These are phyloP conservation scores for Procavia capensis DNA, from an alignment of 2,113 vertebrate species.

Conservation along the genomic window DNA sequence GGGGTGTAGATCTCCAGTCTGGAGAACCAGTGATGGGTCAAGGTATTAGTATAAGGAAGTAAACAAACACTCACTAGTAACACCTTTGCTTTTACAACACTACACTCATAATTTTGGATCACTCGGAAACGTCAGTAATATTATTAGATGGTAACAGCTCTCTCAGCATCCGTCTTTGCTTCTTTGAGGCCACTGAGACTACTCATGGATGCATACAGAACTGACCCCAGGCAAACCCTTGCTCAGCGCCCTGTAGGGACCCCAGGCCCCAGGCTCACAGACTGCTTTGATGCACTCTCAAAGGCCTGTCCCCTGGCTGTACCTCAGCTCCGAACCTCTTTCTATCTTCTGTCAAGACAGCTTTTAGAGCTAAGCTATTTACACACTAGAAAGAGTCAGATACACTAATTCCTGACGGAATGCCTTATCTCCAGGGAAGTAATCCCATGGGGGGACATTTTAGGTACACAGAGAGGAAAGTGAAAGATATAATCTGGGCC, in stretches of 20 bases:
- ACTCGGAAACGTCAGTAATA: too few relatives aligned
- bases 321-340: not conserved
- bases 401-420: not conserved
- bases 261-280: fast-evolving
- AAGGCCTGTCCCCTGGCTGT: too few relatives aligned
- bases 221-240: not conserved
- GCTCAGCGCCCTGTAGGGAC: too few relatives aligned
- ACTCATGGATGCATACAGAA: not conserved
- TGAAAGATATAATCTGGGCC: not conserved
- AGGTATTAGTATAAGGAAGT: not conserved
- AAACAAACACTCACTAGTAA: not conserved
- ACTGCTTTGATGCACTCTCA: fast-evolving
- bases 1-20: not conserved
- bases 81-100: not conserved
- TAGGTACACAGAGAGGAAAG: not conserved
- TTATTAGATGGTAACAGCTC: too few relatives aligned
- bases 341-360: not conserved
- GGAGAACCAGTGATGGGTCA: not conserved
- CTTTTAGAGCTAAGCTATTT: not conserved
- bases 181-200: not conserved
- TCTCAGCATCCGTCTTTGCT: not conserved
- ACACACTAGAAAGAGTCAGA: not conserved
- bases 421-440: not conserved
- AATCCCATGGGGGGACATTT: not conserved
- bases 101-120: not conserved